Conservation (phyloP, 2,113 vertebrate genomes). For the Centropus bengalensis region DNA sequence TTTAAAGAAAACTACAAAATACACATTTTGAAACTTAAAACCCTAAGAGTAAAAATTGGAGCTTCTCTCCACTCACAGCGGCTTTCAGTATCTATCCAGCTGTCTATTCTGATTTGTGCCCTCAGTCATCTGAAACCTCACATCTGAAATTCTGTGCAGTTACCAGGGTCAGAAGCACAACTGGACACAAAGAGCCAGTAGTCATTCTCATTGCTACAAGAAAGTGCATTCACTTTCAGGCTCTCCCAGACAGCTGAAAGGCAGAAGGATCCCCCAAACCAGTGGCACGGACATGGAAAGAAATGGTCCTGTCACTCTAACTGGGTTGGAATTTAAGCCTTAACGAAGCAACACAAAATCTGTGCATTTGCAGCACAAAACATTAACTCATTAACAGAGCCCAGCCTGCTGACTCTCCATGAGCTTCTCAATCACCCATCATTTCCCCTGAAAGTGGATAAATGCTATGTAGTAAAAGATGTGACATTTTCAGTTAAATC, state of each 20-base stretch:
- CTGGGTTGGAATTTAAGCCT: background rate
- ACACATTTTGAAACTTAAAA: background rate
- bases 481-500: background rate
- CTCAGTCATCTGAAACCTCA: background rate
- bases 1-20: background rate
- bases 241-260: background rate
- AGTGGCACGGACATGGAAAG: background rate
- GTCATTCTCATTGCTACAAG: too few relatives aligned
- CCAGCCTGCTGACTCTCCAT: background rate
- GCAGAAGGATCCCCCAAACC: background rate
- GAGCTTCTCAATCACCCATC: background rate
- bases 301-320: background rate
- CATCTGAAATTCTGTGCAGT: background rate
- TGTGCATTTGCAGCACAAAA: background rate
- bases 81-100: background rate
- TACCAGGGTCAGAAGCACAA: background rate
- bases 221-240: background rate
- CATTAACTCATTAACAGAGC: background rate
- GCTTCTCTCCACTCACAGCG: background rate
- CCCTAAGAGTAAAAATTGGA: background rate
- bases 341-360: fast-evolving
- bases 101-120: background rate
- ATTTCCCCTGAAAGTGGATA: fast-evolving
- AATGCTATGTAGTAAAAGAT: background rate
- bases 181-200: background rate